These are phyloP conservation scores for Sciaenops ocellatus DNA, from an alignment of 2,797 vertebrate species.

Conservation along the genomic window DNA sequence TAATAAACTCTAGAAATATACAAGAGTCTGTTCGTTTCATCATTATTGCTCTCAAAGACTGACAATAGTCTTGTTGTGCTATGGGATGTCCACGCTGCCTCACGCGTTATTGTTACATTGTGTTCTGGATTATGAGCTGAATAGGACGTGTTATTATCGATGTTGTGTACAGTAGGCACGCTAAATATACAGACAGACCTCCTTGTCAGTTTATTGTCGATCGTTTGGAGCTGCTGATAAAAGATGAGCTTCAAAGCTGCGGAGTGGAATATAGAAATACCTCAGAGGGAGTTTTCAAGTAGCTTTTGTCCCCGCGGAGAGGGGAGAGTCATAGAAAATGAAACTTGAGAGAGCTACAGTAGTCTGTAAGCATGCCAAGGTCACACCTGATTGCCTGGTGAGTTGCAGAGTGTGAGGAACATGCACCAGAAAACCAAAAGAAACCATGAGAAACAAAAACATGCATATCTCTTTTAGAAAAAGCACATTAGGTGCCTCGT, in stretches of 20 bases:
- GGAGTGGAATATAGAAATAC: conserved; percentile 46
- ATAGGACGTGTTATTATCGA: conserved; percentile 2
- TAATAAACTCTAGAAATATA: conserved; percentile 34
- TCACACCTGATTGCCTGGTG: conserved; percentile 80
- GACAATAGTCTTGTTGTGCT: conserved; percentile 56
- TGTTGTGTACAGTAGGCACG: conserved; percentile 64
- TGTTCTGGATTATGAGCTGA: conserved; percentile 6
- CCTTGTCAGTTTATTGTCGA: background rate
- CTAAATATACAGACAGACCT: conserved; percentile 49
- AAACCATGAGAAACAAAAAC: conserved; percentile 66
- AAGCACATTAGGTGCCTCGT: conserved; percentile 89
- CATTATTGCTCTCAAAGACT: conserved; percentile 79
- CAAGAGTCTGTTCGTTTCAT: background rate
- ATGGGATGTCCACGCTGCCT: conserved; percentile 36
- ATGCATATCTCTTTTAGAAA: conserved; percentile 91
- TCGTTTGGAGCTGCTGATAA: conserved; percentile 28
- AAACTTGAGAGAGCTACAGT: conserved; percentile 69
- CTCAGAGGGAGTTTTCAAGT: conserved; percentile 73
- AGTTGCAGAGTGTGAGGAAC: conserved; percentile 83
- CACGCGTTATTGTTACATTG: conserved; percentile 2
- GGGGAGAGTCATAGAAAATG: conserved; percentile 40
- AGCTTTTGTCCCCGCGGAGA: conserved; percentile 63
- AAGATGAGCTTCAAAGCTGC: conserved; percentile 23
- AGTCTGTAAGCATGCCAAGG: conserved; percentile 81
- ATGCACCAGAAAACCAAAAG: conserved; percentile 80